Percentiles rank a stretch among this genome's conserved stretches.
Evolutionary conservation across 1,140 invertebrate species (phyloP).

Genomic region (Pseudomyrmex flavicornis): DNA sequence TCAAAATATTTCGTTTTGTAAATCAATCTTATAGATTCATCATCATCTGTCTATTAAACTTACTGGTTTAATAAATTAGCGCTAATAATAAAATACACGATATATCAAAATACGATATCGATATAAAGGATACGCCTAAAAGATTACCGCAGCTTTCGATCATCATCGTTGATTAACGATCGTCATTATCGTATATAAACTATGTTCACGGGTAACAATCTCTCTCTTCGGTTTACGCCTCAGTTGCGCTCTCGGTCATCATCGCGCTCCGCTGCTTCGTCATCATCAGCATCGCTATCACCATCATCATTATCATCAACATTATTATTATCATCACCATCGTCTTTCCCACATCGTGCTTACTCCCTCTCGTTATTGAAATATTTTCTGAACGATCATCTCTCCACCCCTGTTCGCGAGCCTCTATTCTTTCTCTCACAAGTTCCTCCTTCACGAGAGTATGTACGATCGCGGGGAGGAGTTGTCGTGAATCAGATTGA

Average conservation of each 20-base stretch:
- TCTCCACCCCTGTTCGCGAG: neutral
- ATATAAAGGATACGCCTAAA: conserved; percentile 4
- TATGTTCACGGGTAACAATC: neutral
- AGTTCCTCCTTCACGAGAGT: conserved; percentile 36
- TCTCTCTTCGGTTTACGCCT: neutral
- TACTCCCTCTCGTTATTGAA: neutral
- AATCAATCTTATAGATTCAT: conserved; percentile 10
- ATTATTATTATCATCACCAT: conserved; percentile 17
- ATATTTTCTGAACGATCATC: neutral
- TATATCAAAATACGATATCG: neutral
- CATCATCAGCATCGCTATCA: conserved; percentile 23
- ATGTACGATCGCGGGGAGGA: conserved; percentile 33
- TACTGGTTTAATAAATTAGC: neutral
- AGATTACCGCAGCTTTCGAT: conserved; percentile 10
- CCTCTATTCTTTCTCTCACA: conserved; percentile 9
- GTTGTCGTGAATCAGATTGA: conserved; percentile 74
- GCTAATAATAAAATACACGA: neutral
- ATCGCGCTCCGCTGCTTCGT: neutral
- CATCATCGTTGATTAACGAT: conserved; percentile 12
- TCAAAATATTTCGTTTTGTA: neutral
- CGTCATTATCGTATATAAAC: neutral
- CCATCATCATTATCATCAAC: conserved; percentile 21
- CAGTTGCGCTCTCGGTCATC: neutral
- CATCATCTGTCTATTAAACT: neutral
- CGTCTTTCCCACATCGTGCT: too few relatives aligned